A percentile compares a stretch with the other conserved stretches of the same genome.
These are phyloP conservation scores for Psix sp. DNA, from an alignment of 1,140 invertebrate genomes.

Conservation along the genomic window DNA sequence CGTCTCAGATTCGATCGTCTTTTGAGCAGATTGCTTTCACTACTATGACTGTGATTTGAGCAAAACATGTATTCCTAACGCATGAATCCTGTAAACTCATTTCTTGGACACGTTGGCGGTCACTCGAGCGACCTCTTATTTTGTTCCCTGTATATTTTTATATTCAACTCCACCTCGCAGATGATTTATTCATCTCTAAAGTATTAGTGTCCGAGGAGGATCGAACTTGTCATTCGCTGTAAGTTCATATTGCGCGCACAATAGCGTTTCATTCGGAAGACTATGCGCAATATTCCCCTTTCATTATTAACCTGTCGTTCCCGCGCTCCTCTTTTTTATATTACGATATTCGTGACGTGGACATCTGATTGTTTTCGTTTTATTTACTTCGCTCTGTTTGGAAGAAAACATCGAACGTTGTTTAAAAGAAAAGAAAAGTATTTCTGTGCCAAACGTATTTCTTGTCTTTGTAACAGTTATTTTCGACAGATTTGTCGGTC, in stretches of 20 bases:
- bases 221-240: constrained; percentile 69
- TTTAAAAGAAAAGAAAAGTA: constrained; percentile 46
- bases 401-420: too few species aligned
- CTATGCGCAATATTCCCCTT: constrained; percentile 42
- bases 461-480: constrained; percentile 12
- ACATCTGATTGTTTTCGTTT: too few species aligned
- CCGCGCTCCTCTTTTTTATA: too few species aligned
- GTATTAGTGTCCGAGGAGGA: constrained; percentile 61
- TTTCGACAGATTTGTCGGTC: too few species aligned
- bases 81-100: constrained; percentile 48
- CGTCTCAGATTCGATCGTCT: constrained; percentile 69
- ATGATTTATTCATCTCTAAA: constrained; percentile 5
- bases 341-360: too few species aligned
- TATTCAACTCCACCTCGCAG: constrained; percentile 12
- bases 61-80: constrained; percentile 50
- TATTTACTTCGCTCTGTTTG: constrained; percentile 54
- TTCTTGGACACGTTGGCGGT: constrained; percentile 39
- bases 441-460: constrained; percentile 56
- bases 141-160: too few species aligned
- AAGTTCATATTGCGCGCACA: constrained; percentile 40
- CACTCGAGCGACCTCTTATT: constrained; percentile 16
- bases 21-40: constrained; percentile 50
- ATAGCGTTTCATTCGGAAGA: constrained; percentile 16
- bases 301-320: constrained; percentile 16
- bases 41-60: constrained; percentile 46